Conservation (phyloP, 23 tunicate species). For the Corella eumyota region DNA sequence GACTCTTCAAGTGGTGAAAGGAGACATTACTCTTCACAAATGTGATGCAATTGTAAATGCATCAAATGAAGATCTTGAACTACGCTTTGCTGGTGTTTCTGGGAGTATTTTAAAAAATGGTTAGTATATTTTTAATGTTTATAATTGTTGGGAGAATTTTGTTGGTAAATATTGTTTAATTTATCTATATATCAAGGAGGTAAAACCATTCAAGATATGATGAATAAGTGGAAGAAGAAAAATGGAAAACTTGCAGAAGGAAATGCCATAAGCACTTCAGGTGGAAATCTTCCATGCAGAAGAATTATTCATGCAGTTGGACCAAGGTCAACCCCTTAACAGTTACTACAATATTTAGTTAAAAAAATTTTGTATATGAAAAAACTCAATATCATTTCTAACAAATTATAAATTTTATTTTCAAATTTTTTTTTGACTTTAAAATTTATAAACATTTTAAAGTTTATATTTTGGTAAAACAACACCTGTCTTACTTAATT, state of each 20-base stretch:
- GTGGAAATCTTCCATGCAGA: slow-evolving; percentile 8
- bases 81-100: slow-evolving; percentile 32
- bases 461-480: too few relatives aligned
- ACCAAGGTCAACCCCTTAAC: slow-evolving; percentile 9
- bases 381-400: too few relatives aligned
- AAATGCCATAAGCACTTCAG: not conserved
- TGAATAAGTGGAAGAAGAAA: not conserved
- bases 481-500: too few relatives aligned
- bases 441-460: too few relatives aligned
- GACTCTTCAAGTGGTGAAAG: slow-evolving; percentile 6
- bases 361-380: too few relatives aligned
- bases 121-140: not conserved
- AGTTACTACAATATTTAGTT: too few relatives aligned
- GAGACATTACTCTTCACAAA: slow-evolving; percentile 24
- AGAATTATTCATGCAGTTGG: slow-evolving; percentile 14
- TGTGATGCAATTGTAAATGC: slow-evolving; percentile 46
- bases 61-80: slow-evolving; percentile 15
- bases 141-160: not conserved
- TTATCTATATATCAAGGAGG: slow-evolving; percentile 1
- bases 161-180: not conserved
- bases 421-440: too few relatives aligned
- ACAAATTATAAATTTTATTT: too few relatives aligned
- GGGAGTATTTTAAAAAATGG: slow-evolving; percentile 28
- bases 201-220: not conserved
- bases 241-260: not conserved